These are phyloP conservation scores for Brachypodius melanocephalos DNA, from an alignment of 2,113 vertebrate species.

Conservation along the genomic window DNA sequence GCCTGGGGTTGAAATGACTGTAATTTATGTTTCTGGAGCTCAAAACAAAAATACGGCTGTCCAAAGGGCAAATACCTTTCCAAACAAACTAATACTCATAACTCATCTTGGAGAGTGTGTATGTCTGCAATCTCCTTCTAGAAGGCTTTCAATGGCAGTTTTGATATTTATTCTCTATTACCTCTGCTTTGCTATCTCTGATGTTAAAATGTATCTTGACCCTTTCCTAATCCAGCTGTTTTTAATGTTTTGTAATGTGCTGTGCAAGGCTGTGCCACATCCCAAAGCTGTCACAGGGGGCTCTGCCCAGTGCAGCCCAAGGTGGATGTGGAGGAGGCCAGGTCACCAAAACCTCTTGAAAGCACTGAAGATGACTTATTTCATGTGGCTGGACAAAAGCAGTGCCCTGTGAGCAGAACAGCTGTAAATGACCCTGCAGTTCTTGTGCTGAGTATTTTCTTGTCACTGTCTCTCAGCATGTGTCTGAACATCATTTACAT, in stretches of 20 bases:
- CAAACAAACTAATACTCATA: slow-evolving; percentile 5
- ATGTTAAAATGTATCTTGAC: neutral
- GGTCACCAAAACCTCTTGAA: neutral
- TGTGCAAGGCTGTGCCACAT: neutral
- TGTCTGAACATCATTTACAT: slow-evolving; percentile 4
- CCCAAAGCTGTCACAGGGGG: accelerated
- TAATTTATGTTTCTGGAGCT: slow-evolving; percentile 59
- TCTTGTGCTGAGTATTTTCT: neutral
- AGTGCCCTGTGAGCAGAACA: neutral
- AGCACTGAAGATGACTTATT: neutral
- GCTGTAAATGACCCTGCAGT: neutral
- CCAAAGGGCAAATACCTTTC: slow-evolving; percentile 65
- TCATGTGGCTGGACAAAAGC: neutral
- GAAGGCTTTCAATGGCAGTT: neutral
- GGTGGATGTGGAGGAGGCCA: neutral
- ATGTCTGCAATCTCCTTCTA: neutral
- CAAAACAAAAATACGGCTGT: slow-evolving; percentile 38
- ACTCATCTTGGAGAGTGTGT: neutral
- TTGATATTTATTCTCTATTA: neutral
- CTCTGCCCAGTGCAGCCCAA: neutral
- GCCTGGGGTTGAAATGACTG: slow-evolving; percentile 42
- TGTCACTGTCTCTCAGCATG: neutral
- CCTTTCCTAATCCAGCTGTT: neutral
- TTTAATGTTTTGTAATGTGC: neutral
- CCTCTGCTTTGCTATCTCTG: neutral